Evolutionary conservation across 2,113 vertebrate species (phyloP).

Genomic region (Rhea americana): DNA sequence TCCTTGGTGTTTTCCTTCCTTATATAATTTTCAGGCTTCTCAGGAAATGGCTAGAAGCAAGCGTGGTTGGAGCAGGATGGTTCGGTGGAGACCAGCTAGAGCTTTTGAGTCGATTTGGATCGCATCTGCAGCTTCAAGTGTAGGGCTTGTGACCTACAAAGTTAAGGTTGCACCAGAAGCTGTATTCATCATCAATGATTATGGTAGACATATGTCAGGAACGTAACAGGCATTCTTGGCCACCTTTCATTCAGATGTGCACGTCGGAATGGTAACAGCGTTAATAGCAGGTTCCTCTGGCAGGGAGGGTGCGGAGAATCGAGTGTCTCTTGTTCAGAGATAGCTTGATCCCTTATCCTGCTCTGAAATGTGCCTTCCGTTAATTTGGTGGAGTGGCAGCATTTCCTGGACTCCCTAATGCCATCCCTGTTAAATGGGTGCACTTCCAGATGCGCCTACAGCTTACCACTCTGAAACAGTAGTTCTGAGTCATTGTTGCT

Average conservation of each 20-base stretch:
- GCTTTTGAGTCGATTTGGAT: neutral
- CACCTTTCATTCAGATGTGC: neutral
- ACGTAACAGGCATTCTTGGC: neutral
- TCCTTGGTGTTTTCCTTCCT: neutral
- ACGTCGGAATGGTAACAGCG: neutral
- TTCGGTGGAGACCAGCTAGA: no score
- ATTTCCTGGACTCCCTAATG: neutral
- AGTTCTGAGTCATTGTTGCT: slow-evolving; percentile 3
- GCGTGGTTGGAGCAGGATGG: neutral
- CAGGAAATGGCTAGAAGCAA: neutral
- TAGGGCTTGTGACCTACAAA: accelerated
- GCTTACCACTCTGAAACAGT: neutral
- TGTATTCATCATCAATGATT: neutral
- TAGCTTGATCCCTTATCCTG: neutral
- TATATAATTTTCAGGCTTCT: neutral
- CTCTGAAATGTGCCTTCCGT: neutral
- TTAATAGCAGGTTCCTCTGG: neutral
- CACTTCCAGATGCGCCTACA: neutral
- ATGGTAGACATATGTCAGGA: neutral
- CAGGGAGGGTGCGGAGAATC: neutral
- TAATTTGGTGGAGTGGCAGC: neutral
- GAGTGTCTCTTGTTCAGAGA: neutral
- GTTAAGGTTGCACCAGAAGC: neutral
- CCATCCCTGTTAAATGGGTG: neutral
- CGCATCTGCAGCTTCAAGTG: neutral